phyloP scores from a whole-genome alignment of 2,113 vertebrate species.

The Myiopsitta monachus region DNA sequence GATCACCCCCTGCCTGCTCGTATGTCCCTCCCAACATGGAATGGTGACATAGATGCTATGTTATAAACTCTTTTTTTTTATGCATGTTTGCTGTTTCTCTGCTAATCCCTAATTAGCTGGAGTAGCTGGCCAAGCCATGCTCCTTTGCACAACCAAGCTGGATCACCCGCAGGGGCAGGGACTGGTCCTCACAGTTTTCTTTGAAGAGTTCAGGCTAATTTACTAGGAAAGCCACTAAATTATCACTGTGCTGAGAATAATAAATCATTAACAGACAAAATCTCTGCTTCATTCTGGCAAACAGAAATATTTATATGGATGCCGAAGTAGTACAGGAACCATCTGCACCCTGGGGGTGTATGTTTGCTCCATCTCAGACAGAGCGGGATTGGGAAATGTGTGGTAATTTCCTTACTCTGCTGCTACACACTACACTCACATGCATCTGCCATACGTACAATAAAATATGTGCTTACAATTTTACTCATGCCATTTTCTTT shows the following conservation, averaged over 20 bases:
- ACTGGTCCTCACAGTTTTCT: background rate
- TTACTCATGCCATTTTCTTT: background rate
- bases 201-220: background rate
- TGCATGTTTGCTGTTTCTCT: background rate
- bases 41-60: background rate
- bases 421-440: background rate
- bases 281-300: background rate
- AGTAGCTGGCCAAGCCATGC: background rate
- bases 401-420: conserved; percentile 31
- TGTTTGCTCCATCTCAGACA: background rate
- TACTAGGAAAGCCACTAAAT: background rate
- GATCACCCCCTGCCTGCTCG: background rate
- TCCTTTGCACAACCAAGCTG: background rate
- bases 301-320: conserved; percentile 30
- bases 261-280: background rate
- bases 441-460: background rate
- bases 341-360: conserved; percentile 10
- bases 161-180: background rate
- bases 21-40: accelerated
- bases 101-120: background rate
- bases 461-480: background rate
- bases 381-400: conserved; percentile 16
- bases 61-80: background rate
- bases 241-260: background rate
- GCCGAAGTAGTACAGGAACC: conserved; percentile 31